Base-by-base conservation (phyloP, 1,140 invertebrate genomes). In the Macrobrachium rosenbergii region DNA sequence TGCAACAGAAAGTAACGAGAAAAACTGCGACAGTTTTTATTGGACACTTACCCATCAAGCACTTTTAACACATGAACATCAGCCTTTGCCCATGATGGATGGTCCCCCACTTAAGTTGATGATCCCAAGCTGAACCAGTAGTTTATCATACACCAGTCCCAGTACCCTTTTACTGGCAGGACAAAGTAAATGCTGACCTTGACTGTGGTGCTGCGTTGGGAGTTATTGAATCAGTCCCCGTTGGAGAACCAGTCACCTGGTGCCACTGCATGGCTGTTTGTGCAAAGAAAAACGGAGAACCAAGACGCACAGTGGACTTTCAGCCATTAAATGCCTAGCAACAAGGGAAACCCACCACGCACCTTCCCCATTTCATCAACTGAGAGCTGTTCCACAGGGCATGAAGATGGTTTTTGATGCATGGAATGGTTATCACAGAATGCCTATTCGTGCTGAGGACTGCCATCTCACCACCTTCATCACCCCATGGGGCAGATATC, bases 211-310 rank as follows among this genome's bases (percentile, higher is more conserved):
- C 60, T 19, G 6, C 0, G 60, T 19, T 82, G 2, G 79, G 79
- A 21, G 79, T 82, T 5, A 2, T 82, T 2, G 79, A 82, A 12
- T 45, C 79, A 59, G 45, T 69, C 5, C 79, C 79, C 8, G 37
- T 82, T 63, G 79, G 79, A n/a, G 12, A 79, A 28, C 23, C 77
- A 6, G 59, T 72, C 11, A 82, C 80, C 10, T 82, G 58, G 80
- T 82, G 59, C 43, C 59, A 82, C 62, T 0, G 62, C 0, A 19
- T 82, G 80, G 80, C 63, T 2, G 80, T 82, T 3, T 73, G 17
- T 52, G 17, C 80, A 23, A 63, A 82, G 19, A 82, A 37, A 37
- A 45, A 62, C 19, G 81, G 81, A 6, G 17, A 17, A 82, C 81
- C 81, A 2, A 17, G 62, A 73, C 2, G 62, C 3, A 69, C 59